These are phyloP conservation scores for Pseudochaenichthys georgianus DNA, from an alignment of 2,797 vertebrate species.

Conservation along the genomic window DNA sequence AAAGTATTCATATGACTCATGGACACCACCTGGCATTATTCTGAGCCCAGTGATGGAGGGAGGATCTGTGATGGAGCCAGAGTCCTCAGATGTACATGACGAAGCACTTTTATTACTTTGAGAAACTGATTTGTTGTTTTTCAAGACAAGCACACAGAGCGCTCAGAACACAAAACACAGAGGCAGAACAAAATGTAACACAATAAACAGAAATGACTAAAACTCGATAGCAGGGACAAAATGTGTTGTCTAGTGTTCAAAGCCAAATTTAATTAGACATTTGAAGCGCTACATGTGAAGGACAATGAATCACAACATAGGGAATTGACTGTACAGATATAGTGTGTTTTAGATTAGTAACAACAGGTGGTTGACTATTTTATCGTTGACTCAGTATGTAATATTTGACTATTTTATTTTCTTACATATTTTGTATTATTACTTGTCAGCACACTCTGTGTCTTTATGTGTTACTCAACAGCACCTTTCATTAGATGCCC, in stretches of 20 bases:
- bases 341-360: background rate
- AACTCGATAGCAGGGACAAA: slow-evolving; percentile 7
- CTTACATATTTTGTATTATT: background rate
- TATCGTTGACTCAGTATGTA: too few relatives aligned
- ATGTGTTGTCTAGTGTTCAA: background rate
- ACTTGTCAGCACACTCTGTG: background rate
- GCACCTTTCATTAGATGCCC: background rate
- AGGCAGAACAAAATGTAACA: background rate
- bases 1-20: slow-evolving; percentile 42
- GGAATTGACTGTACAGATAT: background rate
- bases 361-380: slow-evolving; percentile 5
- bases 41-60: slow-evolving; percentile 10
- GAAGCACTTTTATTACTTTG: slow-evolving; percentile 26
- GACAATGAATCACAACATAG: background rate
- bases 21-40: slow-evolving; percentile 35
- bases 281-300: background rate
- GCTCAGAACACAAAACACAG: slow-evolving; percentile 16
- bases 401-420: background rate
- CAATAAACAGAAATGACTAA: slow-evolving; percentile 18
- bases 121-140: slow-evolving; percentile 24
- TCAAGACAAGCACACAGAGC: background rate
- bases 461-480: too few relatives aligned
- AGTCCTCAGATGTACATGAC: slow-evolving; percentile 8
- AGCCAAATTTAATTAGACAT: slow-evolving; percentile 19
- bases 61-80: slow-evolving; percentile 6